Conservation (phyloP, 2,113 vertebrate genomes). For the Rhea pennata region DNA sequence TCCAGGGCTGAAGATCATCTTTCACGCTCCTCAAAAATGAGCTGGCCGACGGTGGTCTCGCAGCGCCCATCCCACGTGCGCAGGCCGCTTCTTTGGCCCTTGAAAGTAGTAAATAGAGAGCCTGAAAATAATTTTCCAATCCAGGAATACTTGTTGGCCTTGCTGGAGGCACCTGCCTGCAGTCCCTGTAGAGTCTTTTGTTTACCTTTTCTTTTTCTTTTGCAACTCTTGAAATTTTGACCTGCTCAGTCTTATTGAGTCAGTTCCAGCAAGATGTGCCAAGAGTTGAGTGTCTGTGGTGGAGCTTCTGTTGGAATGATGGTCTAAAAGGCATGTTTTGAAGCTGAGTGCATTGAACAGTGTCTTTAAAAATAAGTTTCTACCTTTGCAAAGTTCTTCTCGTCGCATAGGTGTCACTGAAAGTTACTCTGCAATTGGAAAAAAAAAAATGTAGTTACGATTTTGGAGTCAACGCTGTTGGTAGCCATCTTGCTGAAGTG, state of each 20-base stretch:
- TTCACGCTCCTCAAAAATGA: not conserved
- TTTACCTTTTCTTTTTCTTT: not conserved
- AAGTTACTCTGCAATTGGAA: not conserved
- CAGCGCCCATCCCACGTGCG: rapidly evolving
- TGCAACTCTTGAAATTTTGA: not conserved
- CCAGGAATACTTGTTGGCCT: not conserved
- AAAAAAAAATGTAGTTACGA: not conserved
- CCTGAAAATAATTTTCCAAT: not conserved
- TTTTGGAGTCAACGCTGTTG: not conserved
- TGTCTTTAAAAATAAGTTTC: not conserved
- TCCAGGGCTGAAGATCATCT: not conserved
- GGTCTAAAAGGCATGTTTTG: rapidly evolving
- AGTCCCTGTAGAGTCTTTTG: rapidly evolving
- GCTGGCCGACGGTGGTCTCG: not conserved
- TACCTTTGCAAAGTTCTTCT: not conserved
- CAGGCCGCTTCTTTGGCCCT: not conserved
- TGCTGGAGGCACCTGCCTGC: not conserved
- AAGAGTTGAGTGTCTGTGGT: rapidly evolving
- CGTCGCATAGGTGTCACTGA: rapidly evolving
- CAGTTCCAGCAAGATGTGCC: not conserved
- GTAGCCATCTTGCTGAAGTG: slow-evolving; percentile 28
- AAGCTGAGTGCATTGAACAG: not conserved
- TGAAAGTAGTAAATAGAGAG: not conserved
- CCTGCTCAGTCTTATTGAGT: not conserved
- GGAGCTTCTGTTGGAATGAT: not conserved